Base-by-base conservation (phyloP, 2,797 vertebrate species). In the Rhodeus uyekii region DNA sequence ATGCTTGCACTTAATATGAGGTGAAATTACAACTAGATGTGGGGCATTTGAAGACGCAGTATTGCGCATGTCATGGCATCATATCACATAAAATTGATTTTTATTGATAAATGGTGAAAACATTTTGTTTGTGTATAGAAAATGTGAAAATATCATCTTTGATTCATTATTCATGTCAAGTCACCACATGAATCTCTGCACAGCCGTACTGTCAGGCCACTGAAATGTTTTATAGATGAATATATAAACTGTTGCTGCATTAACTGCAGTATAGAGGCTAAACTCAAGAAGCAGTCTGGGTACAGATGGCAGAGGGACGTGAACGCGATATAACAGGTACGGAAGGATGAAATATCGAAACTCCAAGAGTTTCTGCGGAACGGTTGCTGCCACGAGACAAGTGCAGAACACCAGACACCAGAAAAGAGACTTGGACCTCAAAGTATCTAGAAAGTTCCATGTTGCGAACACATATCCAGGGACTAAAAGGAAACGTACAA, bases 151-250 rank as follows among this genome's bases (percentile, higher is more conserved):
- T 22, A 76, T 58, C 10, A 42, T 13, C 29, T 65, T n/a, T 4
- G 6, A 75, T 76, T 72, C 29, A 22, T 10, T 72, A 5, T 4
- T 24, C 5, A 60, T 24, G 55, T 60, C 24, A 29, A 29, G 22
- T 88, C 85, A 99, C 98, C 98, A 99, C 98, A 99, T 99, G 92
- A 99, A 99, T 83, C 98, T 96, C 89, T 99, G 98, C 5, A 93
- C 83, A 80, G 95, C 95, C 0, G 93, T 82, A 87, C 87, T 96
- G 89, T 96, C 84, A 0, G 96, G 95, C 98, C 98, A 99, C 1
- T 89, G 93, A 87, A 99, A 99, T 1, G 96, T 95, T 92, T 95
- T 97, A 74, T 91, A 89, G 80, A 99, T 85, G 87, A 99, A 99
- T 78, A 98, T 78, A 90, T 97, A 94, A 85, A 99, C 91, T 0